Conservation (phyloP, 2,797 vertebrate species). For the Coccyzus lansbergi region DNA sequence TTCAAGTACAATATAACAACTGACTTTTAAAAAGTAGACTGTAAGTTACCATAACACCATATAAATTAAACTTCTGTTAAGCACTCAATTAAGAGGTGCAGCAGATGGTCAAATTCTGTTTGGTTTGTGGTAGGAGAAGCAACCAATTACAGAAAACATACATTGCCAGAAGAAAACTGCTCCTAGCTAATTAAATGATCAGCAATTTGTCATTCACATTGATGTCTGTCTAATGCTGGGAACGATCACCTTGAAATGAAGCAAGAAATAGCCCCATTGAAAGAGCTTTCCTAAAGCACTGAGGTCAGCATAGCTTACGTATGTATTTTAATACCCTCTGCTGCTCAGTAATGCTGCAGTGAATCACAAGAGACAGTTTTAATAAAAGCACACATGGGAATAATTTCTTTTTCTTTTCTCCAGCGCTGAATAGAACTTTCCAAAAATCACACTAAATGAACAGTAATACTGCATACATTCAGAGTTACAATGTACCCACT, state of each 20-base stretch:
- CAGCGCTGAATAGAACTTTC: slow-evolving; percentile 21
- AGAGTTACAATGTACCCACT: not conserved
- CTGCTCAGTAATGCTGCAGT: slow-evolving; percentile 56
- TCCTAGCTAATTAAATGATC: slow-evolving; percentile 16
- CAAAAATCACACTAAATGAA: not conserved
- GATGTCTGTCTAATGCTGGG: slow-evolving; percentile 21
- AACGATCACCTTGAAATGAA: slow-evolving; percentile 37
- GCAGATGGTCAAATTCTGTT: not conserved
- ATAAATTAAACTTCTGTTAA: not conserved
- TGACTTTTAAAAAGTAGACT: not conserved
- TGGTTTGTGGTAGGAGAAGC: not conserved
- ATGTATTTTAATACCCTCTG: slow-evolving; percentile 59
- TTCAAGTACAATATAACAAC: slow-evolving; percentile 7
- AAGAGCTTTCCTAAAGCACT: slow-evolving; percentile 43
- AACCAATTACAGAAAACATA: not conserved
- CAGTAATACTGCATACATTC: not conserved
- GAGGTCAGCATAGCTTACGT: slow-evolving; percentile 43
- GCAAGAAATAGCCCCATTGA: slow-evolving; percentile 14
- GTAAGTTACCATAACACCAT: not conserved
- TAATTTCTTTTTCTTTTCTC: slow-evolving; percentile 41
- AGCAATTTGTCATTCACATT: slow-evolving; percentile 37
- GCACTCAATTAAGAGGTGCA: not conserved
- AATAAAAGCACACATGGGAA: slow-evolving; percentile 47
- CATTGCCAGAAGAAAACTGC: not conserved
- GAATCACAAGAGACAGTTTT: slow-evolving; percentile 66